These are phyloP conservation scores for Eriosoma lanigerum DNA, from an alignment of 1,140 invertebrate species.

Conservation along the genomic window DNA sequence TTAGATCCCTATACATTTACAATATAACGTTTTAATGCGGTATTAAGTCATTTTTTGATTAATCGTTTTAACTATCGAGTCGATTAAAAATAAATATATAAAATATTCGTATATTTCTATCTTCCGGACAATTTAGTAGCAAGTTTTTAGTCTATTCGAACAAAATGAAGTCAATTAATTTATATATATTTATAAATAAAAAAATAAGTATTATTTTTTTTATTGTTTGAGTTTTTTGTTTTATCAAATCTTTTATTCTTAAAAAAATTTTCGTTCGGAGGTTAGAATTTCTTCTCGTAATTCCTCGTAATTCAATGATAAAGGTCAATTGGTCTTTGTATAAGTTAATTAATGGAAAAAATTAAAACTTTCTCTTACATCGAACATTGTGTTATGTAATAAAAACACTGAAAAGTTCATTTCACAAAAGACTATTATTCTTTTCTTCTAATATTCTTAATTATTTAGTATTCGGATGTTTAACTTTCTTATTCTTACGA, in stretches of 20 bases:
- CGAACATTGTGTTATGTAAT: neutral
- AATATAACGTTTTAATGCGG: neutral
- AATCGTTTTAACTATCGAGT: neutral
- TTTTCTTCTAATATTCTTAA: neutral
- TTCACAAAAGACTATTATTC: neutral
- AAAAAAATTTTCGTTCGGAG: neutral
- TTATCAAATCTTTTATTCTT: too few species aligned
- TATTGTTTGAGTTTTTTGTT: too few species aligned
- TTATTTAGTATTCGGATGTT: constrained; percentile 9
- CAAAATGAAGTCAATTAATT: neutral
- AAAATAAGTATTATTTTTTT: neutral
- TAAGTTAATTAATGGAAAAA: constrained; percentile 3
- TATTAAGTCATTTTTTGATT: neutral
- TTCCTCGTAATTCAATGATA: neutral
- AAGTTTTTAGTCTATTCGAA: neutral
- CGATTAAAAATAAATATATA: neutral
- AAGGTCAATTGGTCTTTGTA: neutral
- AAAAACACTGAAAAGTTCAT: constrained; percentile 1
- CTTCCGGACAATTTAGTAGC: neutral
- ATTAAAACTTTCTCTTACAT: constrained; percentile 14
- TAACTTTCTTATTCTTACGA: neutral
- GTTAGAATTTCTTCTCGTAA: neutral
- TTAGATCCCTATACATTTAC: neutral
- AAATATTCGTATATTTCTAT: neutral
- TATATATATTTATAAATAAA: neutral